These are phyloP conservation scores for Agrotis segetum DNA, from an alignment of 2,888 invertebrate genomes.

Conservation along the genomic window DNA sequence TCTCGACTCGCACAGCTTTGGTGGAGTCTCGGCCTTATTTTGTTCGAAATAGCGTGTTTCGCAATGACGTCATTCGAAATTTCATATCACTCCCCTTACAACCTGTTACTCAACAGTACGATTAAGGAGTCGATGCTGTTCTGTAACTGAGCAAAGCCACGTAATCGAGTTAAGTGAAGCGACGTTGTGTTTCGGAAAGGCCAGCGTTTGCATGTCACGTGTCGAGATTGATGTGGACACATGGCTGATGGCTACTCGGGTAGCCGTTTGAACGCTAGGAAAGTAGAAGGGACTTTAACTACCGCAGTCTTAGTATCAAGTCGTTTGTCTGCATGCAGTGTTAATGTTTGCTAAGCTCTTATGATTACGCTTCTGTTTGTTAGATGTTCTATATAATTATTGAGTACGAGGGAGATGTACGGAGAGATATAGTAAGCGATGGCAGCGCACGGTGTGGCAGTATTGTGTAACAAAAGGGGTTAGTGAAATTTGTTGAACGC, in stretches of 20 bases:
- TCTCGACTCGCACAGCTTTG: too few relatives aligned
- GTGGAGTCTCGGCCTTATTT: too few relatives aligned
- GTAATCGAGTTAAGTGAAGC: not conserved
- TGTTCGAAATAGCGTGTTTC: too few relatives aligned
- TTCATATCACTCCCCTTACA: too few relatives aligned
- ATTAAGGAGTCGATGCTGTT: not conserved
- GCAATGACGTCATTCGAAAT: too few relatives aligned
- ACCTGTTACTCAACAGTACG: constrained; percentile 5
- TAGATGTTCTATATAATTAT: not conserved
- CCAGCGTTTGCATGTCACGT: not conserved
- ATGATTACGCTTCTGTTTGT: not conserved
- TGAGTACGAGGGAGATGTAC: too few relatives aligned
- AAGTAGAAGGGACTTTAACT: constrained; percentile 7
- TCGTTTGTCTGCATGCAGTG: constrained; percentile 5
- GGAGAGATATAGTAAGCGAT: too few relatives aligned
- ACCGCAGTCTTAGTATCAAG: constrained; percentile 3
- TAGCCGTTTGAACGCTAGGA: not conserved
- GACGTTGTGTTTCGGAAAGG: not conserved
- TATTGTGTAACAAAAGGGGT: too few relatives aligned
- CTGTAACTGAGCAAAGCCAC: not conserved
- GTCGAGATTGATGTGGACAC: not conserved
- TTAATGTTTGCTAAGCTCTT: constrained; percentile 10
- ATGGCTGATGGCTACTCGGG: not conserved
- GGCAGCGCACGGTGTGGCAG: too few relatives aligned
- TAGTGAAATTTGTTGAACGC: too few relatives aligned